A percentile compares a stretch with the other conserved stretches of the same genome.
These are phyloP conservation scores for Tachina grossa DNA, from an alignment of 2,888 invertebrate genomes.

Conservation along the genomic window DNA sequence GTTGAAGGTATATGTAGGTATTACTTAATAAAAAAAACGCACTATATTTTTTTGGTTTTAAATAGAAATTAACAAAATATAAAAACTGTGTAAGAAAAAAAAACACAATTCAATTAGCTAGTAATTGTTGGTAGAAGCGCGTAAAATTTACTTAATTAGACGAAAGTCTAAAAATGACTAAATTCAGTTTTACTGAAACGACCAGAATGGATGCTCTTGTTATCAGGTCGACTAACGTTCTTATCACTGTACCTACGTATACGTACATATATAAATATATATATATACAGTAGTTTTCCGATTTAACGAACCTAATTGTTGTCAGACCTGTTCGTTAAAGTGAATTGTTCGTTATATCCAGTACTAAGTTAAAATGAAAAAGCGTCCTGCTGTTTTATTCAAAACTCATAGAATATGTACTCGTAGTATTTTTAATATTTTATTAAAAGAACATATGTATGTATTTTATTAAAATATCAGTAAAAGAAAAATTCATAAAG, in stretches of 20 bases:
- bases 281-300: no score
- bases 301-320: no score
- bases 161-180: constrained; percentile 52
- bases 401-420: no score
- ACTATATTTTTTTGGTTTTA: no score
- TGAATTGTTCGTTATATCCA: no score
- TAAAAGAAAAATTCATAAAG: no score
- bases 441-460: no score
- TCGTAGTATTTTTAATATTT: no score
- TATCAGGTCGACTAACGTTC: constrained; percentile 29
- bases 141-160: constrained; percentile 11
- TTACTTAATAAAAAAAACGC: not conserved
- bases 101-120: not conserved
- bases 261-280: not conserved
- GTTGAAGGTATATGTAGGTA: not conserved
- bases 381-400: no score
- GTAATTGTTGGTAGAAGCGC: not conserved
- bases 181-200: constrained; percentile 13
- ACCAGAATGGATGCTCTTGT: constrained; percentile 21
- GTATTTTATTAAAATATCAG: no score
- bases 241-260: constrained; percentile 47
- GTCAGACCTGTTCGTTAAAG: no score
- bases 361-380: no score
- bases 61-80: not conserved
- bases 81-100: not conserved